Base-by-base conservation (phyloP, 2,113 vertebrate genomes). In the western clawed frog (Xenopus tropicalis) region DNA sequence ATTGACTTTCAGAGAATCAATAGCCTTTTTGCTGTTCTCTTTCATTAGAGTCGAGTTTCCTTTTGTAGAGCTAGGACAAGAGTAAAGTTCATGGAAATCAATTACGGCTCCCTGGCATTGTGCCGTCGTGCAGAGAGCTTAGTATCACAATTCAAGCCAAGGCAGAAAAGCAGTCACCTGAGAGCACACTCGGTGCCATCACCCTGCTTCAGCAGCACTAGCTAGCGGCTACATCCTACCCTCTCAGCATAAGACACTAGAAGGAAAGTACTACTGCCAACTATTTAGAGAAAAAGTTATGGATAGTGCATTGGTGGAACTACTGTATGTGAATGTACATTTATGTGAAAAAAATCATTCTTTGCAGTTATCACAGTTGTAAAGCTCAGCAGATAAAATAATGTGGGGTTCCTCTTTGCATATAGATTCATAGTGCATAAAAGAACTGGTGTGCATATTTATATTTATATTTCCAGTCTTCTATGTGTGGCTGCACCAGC, bases 31-130 rank as follows among this genome's bases (percentile, higher is more conserved):
- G 10, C 83, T 70, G 81, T 72, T 82, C 81, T 65, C 19, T 54
- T 77, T 42, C 74, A 79, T 71, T 29, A 42, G 88, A 87, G 74
- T 92, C 82, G 58, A 74, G 81, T 93, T 92, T 88, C 89, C 83
- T 23, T 0, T 79, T 85, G 83, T 82, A 85, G 85, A 91, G 87
- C 83, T 85, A 90, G 90, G 86, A 87, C 83, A 81, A 82, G 66
- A 51, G 87, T 88, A 59, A 46, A 85, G 86, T 88, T 83, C 56
- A n/a, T 77, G 83, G 86, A 89, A 91, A 91, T 90, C 82, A 76
- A 91, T 90, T 87, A 82, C 78, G 6, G 7, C 78, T 69, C 46
- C 72, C 79, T 91, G 91, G 90, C 88, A 83, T 5, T 0, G 24
- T 0, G 84, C 85, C 85, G 77, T 11, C 0, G 12, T 1, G 20